Conservation (phyloP, 2,113 vertebrate species). For the Semnopithecus entellus region DNA sequence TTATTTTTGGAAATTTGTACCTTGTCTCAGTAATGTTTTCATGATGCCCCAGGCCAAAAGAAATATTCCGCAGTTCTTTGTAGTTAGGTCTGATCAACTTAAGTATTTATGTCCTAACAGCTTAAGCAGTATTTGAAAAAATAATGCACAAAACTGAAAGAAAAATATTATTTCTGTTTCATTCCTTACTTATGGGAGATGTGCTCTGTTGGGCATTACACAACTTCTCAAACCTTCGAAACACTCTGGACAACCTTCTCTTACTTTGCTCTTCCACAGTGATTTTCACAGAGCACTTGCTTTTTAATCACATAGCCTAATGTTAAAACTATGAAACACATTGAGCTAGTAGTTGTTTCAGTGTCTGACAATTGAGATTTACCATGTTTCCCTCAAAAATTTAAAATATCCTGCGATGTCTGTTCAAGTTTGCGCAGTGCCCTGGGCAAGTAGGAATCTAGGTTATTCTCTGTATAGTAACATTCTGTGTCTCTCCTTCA, state of each 20-base stretch:
- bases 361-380: background rate
- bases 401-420: background rate
- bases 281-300: background rate
- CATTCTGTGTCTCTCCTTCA: background rate
- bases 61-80: background rate
- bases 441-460: background rate
- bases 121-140: background rate
- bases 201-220: background rate
- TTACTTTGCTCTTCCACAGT: background rate
- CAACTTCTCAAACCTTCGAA: background rate
- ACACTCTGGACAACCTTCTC: background rate
- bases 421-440: background rate
- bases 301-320: background rate
- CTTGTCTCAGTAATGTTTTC: background rate
- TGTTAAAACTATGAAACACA: background rate
- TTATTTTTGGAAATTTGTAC: constrained; percentile 28
- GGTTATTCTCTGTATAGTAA: background rate
- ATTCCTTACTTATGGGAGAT: background rate
- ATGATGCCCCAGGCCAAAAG: background rate
- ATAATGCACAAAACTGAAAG: background rate
- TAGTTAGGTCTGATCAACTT: background rate
- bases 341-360: background rate
- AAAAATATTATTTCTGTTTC: constrained; percentile 7
- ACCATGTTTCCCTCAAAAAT: background rate
- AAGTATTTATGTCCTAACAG: background rate